Percentiles rank a stretch among this genome's conserved stretches.
Evolutionary conservation across 2,113 vertebrate genomes (phyloP).

Genomic region (Pantherophis guttatus): DNA sequence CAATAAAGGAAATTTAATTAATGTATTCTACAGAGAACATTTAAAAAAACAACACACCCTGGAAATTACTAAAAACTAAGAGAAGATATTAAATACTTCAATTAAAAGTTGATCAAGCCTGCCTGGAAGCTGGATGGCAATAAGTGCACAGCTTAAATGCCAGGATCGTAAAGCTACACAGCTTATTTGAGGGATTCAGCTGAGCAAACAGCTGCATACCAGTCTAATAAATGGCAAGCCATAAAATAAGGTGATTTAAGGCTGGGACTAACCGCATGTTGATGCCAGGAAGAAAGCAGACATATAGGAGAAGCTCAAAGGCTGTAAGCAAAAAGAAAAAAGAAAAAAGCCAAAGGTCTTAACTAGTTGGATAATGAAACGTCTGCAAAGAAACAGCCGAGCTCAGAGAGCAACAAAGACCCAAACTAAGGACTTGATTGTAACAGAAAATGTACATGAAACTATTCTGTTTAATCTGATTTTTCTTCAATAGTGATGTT

Average conservation of each 20-base stretch:
- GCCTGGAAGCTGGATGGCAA: conserved; percentile 28
- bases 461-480: neutral
- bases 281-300: neutral
- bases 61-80: neutral
- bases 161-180: conserved; percentile 17
- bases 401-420: no score
- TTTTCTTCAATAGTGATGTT: neutral
- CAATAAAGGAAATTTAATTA: conserved; percentile 16
- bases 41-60: conserved; percentile 8
- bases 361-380: no score
- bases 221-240: conserved; percentile 9
- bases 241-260: neutral
- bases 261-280: neutral
- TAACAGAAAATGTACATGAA: neutral
- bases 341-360: neutral
- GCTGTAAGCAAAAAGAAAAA: neutral
- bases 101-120: conserved; percentile 42
- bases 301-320: neutral
- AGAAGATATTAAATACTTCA: conserved; percentile 9
- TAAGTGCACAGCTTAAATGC: conserved; percentile 8
- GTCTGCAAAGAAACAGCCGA: no score
- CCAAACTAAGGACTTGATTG: neutral
- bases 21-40: neutral
- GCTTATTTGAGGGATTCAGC: conserved; percentile 1
- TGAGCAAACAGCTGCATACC: neutral